Evolutionary conservation across 2,888 invertebrate species (phyloP).

Genomic region (Papilio elwesi): DNA sequence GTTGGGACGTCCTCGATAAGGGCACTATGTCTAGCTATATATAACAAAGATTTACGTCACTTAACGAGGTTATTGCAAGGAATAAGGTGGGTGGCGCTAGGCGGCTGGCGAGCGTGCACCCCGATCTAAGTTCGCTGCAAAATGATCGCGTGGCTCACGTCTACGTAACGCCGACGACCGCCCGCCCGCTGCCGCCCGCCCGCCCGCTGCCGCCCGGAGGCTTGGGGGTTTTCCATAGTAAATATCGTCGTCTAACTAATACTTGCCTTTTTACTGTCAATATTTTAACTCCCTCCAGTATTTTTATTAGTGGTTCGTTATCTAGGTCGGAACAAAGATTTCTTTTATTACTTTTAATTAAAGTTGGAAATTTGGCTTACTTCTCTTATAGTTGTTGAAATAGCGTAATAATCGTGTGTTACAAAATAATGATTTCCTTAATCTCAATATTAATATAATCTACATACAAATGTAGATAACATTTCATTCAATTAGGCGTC

Average conservation of each 20-base stretch:
- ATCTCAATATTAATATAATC: neutral
- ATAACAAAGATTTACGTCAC: slow-evolving; percentile 71
- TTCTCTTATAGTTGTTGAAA: neutral
- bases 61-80: slow-evolving; percentile 73
- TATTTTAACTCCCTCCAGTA: slow-evolving; percentile 15
- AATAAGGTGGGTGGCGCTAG: slow-evolving; percentile 52
- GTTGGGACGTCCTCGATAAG: slow-evolving; percentile 54
- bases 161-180: slow-evolving; percentile 49
- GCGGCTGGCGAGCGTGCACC: slow-evolving; percentile 66
- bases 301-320: neutral
- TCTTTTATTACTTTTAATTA: neutral
- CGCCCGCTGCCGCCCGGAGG: slow-evolving; percentile 59
- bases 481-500: slow-evolving; percentile 27
- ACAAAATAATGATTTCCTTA: neutral
- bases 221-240: slow-evolving; percentile 59
- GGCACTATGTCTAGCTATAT: slow-evolving; percentile 58
- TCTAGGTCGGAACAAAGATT: neutral
- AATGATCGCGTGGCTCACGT: slow-evolving; percentile 75
- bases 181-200: slow-evolving; percentile 56
- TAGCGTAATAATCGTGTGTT: neutral
- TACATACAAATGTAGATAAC: no score
- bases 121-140: slow-evolving; percentile 69
- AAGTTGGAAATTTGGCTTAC: neutral
- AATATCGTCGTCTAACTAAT: slow-evolving; percentile 38
- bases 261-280: slow-evolving; percentile 32